These are phyloP conservation scores for Pinna nobilis DNA, from an alignment of 1,140 invertebrate genomes.

Conservation along the genomic window DNA sequence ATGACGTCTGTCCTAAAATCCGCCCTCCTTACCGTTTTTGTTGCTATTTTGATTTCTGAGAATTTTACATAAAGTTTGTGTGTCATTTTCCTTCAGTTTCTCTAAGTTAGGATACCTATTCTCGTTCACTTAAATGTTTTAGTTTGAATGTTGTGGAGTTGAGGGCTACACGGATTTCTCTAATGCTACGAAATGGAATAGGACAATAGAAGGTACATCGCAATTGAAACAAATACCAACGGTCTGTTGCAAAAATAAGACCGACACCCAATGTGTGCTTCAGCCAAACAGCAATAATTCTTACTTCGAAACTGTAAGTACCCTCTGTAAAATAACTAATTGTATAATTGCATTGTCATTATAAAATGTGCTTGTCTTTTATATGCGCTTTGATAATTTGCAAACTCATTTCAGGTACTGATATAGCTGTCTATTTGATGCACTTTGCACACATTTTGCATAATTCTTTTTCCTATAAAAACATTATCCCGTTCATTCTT, in stretches of 20 bases:
- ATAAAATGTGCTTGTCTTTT: background rate
- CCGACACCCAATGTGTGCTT: slow-evolving; percentile 18
- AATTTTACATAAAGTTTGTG: background rate
- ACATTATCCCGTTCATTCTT: too few species aligned
- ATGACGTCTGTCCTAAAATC: background rate
- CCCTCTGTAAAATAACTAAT: background rate
- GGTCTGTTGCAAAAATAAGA: slow-evolving; percentile 21
- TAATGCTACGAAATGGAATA: slow-evolving; percentile 36
- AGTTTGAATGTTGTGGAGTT: slow-evolving; percentile 57
- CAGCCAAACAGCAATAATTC: slow-evolving; percentile 30
- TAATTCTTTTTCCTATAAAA: background rate
- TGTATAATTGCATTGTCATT: background rate
- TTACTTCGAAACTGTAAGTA: slow-evolving; percentile 44
- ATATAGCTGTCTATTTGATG: too few species aligned
- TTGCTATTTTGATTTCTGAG: background rate
- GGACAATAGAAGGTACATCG: background rate
- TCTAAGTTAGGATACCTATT: background rate
- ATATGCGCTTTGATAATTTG: background rate
- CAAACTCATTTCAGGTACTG: background rate
- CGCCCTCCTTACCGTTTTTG: background rate
- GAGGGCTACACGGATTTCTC: slow-evolving; percentile 48
- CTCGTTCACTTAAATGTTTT: slow-evolving; percentile 1
- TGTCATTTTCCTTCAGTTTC: background rate
- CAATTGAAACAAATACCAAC: slow-evolving; percentile 6
- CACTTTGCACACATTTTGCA: background rate